Conservation (phyloP, 1,140 invertebrate species). For the Drosophila kepulauana region DNA sequence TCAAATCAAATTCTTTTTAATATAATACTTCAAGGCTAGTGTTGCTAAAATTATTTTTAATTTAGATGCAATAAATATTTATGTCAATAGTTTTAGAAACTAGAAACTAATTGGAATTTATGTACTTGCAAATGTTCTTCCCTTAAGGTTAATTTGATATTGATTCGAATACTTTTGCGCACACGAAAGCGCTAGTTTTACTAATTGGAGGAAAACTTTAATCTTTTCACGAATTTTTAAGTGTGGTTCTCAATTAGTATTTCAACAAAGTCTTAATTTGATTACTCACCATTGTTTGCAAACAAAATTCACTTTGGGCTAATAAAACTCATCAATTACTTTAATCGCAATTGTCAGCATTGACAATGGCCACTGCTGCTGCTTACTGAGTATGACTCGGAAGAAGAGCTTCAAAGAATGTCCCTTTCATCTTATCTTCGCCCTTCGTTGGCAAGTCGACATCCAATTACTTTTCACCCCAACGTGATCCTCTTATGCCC, state of each 20-base stretch:
- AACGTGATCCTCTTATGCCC: constrained; percentile 28
- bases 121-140: no score
- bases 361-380: neutral
- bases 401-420: neutral
- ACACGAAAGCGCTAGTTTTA: neutral
- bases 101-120: neutral
- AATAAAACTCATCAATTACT: constrained; percentile 19
- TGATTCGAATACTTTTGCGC: neutral
- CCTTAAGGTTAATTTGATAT: neutral
- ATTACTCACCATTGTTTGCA: neutral
- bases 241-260: neutral
- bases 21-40: no score
- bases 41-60: no score
- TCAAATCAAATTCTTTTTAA: no score
- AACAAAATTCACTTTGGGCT: neutral
- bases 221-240: neutral
- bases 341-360: constrained; percentile 16
- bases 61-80: no score
- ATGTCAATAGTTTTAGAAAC: no score
- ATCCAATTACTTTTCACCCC: constrained; percentile 6
- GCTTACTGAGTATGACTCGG: neutral
- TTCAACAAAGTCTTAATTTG: constrained; percentile 5
- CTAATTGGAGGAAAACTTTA: neutral
- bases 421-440: neutral
- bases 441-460: neutral